Evolutionary conservation across 2,888 invertebrate species (phyloP), one percentile per base, ranked within the genome.

Genomic region (Crepidodera aurea): DNA sequence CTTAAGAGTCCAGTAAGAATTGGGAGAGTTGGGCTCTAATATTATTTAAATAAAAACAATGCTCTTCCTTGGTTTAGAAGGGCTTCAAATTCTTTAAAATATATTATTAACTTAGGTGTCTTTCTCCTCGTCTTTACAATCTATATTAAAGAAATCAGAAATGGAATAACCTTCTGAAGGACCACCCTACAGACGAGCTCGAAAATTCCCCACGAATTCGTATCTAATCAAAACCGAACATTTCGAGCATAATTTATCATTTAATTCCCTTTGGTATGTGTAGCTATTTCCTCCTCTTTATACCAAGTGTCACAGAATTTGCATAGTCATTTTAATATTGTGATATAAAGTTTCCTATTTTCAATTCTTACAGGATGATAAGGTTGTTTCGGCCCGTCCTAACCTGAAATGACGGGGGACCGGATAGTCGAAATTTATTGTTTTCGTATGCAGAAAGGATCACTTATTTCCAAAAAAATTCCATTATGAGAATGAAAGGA

Each of bases 251-350:
- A 57, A 57, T 50, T 57, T 57, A 57, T 57, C 57, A 55, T 60
- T 55, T 50, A 42, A 55, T 40, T 55, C 34, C 56, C 51, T 51
- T 40, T 27, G 56, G 56, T 61, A 61, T 51, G 44, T 56, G 37
- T 56, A 59, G 62, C 58, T 59, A 62, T 62, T 68, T 66, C 65
- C 62, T 54, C 37, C 53, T 57, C 59, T 67, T 61, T 64, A 68
- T 61, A 64, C 64, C 58, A 59, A 62, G 64, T 68, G 66, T 64
- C 64, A 62, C 57, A 51, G 29, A 64, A 68, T 66, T 64, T 68
- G 66, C 68, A 66, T 66, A 59, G 64, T 64, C 68, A 68, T 62
- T 64, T 59, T 58, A 62, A 62, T 64, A 68, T 66, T 60, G 62
- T 66, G 66, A 66, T 66, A 64, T 65, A 63, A 59, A 61, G 61